Conservation (phyloP, 1,140 invertebrate genomes). For the Ceratosolen solmsi region DNA sequence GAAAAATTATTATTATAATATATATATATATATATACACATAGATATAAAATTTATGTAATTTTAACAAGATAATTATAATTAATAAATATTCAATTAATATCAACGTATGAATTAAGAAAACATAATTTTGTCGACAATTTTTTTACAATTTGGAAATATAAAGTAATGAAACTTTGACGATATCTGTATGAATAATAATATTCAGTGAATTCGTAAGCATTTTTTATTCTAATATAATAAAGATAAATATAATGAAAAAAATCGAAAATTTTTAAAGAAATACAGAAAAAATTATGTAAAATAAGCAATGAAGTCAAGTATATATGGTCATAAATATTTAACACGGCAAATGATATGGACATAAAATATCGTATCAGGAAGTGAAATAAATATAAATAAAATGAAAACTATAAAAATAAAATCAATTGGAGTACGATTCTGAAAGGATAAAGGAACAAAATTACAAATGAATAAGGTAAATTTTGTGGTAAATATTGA, state of each 20-base stretch:
- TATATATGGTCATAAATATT: conserved; percentile 4
- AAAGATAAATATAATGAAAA: not conserved
- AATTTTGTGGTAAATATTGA: not conserved
- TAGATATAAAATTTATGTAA: too few species aligned
- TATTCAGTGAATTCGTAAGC: too few species aligned
- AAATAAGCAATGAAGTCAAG: not conserved
- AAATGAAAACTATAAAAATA: conserved; percentile 7
- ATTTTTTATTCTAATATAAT: too few species aligned
- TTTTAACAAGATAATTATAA: too few species aligned
- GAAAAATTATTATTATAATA: too few species aligned
- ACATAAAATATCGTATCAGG: not conserved
- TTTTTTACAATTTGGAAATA: too few species aligned
- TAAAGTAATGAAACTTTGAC: too few species aligned
- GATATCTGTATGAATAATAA: too few species aligned
- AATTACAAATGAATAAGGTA: not conserved
- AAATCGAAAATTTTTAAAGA: not conserved
- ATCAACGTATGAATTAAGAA: too few species aligned
- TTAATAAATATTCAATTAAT: too few species aligned
- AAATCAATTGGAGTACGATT: not conserved
- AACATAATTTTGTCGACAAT: too few species aligned
- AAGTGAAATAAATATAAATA: not conserved
- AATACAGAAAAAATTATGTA: not conserved
- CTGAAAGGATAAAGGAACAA: not conserved
- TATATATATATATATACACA: too few species aligned
- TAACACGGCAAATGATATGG: not conserved